Evolutionary conservation across 2,797 vertebrate genomes (phyloP).

Genomic region (Sebastes umbrosus): DNA sequence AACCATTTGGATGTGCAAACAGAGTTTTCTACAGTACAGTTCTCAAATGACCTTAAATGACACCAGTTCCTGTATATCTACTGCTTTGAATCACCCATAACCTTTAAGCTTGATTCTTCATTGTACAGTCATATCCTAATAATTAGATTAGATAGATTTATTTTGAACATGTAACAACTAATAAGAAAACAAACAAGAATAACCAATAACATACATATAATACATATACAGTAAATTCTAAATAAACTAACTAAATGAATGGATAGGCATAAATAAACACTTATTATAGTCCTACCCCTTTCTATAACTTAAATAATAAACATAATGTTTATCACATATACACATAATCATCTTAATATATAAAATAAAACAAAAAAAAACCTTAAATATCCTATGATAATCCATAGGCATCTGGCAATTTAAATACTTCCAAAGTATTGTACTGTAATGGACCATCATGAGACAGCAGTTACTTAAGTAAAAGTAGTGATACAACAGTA

Average conservation of each 20-base stretch:
- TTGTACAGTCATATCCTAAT: not conserved
- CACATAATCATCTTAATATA: too few species aligned
- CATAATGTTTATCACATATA: too few species aligned
- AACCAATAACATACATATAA: too few species aligned
- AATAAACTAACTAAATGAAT: too few species aligned
- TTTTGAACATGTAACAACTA: not conserved
- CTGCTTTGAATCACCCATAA: not conserved
- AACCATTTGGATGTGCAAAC: not conserved
- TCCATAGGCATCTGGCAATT: not conserved
- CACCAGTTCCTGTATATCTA: not conserved
- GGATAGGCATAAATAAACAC: too few species aligned
- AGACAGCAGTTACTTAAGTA: not conserved
- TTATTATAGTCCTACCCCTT: too few species aligned
- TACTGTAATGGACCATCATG: not conserved
- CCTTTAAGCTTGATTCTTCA: not conserved
- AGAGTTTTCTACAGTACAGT: not conserved
- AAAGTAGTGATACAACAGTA: too few species aligned
- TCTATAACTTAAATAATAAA: too few species aligned
- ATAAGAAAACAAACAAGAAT: not conserved
- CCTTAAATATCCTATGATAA: not conserved
- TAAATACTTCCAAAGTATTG: not conserved
- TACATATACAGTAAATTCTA: too few species aligned
- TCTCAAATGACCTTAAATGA: not conserved
- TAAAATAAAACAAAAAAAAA: too few species aligned
- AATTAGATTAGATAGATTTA: not conserved